These are phyloP conservation scores for Macroramphosus scolopax DNA, from an alignment of 2,797 vertebrate species.

Conservation along the genomic window DNA sequence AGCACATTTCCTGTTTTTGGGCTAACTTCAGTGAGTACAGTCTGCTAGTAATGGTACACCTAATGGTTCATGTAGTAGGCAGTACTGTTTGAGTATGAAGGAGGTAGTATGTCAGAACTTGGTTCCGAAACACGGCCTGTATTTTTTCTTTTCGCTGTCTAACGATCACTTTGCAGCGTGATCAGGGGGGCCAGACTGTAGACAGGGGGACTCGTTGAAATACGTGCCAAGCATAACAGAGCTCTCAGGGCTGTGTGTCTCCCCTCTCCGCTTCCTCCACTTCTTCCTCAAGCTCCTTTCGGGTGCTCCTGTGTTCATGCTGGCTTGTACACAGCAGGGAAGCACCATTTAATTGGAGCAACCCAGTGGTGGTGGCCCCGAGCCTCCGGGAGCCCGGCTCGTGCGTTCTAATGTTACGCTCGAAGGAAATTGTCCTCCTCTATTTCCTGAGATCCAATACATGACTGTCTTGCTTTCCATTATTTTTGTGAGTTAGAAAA, in stretches of 20 bases:
- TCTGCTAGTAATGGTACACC: no score
- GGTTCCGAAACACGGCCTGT: no score
- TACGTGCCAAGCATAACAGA: slow-evolving; percentile 64
- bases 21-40: no score
- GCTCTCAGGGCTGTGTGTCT: slow-evolving; percentile 34
- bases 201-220: slow-evolving; percentile 44
- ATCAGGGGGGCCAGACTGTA: slow-evolving; percentile 41
- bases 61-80: no score
- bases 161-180: slow-evolving; percentile 37
- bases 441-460: slow-evolving; percentile 88
- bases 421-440: slow-evolving; percentile 85
- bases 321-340: slow-evolving; percentile 80
- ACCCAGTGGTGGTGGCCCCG: slow-evolving; percentile 77
- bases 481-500: slow-evolving; percentile 79
- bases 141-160: slow-evolving; percentile 10
- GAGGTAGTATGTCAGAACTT: no score
- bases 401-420: slow-evolving; percentile 87
- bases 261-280: slow-evolving; percentile 47
- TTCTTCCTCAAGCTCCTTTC: slow-evolving; percentile 59
- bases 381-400: slow-evolving; percentile 77
- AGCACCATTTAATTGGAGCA: slow-evolving; percentile 81
- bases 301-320: slow-evolving; percentile 73
- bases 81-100: no score
- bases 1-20: no score
- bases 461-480: slow-evolving; percentile 69